Percentiles rank a stretch among this genome's conserved stretches.
Conservation (phyloP, 2,888 invertebrate species). For the Hirtodrosophila cameraria region DNA sequence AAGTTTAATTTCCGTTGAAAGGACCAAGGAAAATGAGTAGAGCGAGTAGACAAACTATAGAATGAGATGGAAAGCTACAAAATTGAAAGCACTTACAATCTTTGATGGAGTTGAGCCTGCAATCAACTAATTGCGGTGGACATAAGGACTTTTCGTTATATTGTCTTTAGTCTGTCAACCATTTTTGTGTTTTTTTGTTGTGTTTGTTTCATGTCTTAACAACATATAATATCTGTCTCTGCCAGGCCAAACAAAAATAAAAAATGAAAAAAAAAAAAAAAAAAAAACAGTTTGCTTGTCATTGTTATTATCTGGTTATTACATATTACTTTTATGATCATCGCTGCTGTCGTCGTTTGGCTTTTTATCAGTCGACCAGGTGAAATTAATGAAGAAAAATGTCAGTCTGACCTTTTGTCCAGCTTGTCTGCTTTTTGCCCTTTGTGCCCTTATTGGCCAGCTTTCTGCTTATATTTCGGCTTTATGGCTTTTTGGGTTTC, state of each 20-base stretch:
- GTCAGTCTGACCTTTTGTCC: conserved; percentile 56
- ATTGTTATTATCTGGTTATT: conserved; percentile 66
- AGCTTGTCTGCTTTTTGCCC: conserved; percentile 9
- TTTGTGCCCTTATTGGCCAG: conserved; percentile 27
- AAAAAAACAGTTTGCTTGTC: conserved; percentile 29
- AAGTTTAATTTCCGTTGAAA: conserved; percentile 76
- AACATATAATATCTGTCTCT: conserved; percentile 27
- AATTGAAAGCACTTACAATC: conserved; percentile 75
- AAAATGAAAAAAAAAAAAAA: not conserved
- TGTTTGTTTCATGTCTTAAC: conserved; percentile 10
- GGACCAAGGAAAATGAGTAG: conserved; percentile 25
- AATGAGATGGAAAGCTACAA: conserved; percentile 48
- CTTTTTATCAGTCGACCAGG: conserved; percentile 72
- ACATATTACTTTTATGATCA: conserved; percentile 62
- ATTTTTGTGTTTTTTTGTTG: conserved; percentile 1
- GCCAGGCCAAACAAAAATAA: not conserved
- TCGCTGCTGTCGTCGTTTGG: conserved; percentile 39
- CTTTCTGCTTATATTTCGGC: conserved; percentile 30
- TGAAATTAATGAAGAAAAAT: conserved; percentile 78
- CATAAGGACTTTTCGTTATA: conserved; percentile 8
- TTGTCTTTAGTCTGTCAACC: conserved; percentile 35
- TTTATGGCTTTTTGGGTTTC: conserved; percentile 66
- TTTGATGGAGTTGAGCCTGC: conserved; percentile 64
- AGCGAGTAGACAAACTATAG: not conserved
- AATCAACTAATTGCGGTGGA: conserved; percentile 73